Base-by-base conservation (phyloP, 2,888 invertebrate species). In the Xanthia icteritia region DNA sequence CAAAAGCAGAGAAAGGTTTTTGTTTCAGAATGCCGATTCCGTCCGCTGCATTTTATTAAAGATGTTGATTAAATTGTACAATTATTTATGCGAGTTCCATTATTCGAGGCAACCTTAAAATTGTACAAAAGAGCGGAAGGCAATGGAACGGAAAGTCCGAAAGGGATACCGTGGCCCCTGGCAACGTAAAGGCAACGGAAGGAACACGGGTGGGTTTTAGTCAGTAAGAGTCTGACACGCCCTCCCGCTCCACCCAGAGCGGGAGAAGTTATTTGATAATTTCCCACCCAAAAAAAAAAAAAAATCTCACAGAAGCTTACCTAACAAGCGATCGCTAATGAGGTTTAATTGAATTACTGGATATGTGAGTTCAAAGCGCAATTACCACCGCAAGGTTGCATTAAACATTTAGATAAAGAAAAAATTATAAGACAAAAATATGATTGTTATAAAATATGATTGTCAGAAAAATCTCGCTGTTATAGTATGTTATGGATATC, bases 101-200 rank as follows among this genome's bases (percentile, higher is more conserved):
- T 83, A 85, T 67, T 72, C 66, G 73, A 86, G 61, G 65, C 63
- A 72, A 72, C 86, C 86, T 84, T 72, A 86, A 76, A 86, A 74
- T 76, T 86, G 66, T 61, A 76, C 73, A 86, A 84, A 84, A 86
- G 86, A 81, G 70, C 85, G 82, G 82, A 85, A 85, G 81, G 81
- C 61, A 77, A 77, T 70, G 70, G 58, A 83, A 74, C 63, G 74
- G 60, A n/a, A n/a, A n/a, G n/a, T n/a, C n/a, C n/a, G n/a, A n/a
- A n/a, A n/a, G n/a, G n/a, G n/a, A n/a, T n/a, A n/a, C n/a, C n/a
- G n/a, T n/a, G n/a, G n/a, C n/a, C n/a, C n/a, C n/a, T n/a, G n/a
- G n/a, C n/a, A n/a, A n/a, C n/a, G n/a, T n/a, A n/a, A n/a, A n/a
- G n/a, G n/a, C n/a, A n/a, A n/a, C n/a, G n/a, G n/a, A n/a, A n/a